Base-by-base conservation (phyloP, 2,888 invertebrate species). In the Mythimna ferrago region DNA sequence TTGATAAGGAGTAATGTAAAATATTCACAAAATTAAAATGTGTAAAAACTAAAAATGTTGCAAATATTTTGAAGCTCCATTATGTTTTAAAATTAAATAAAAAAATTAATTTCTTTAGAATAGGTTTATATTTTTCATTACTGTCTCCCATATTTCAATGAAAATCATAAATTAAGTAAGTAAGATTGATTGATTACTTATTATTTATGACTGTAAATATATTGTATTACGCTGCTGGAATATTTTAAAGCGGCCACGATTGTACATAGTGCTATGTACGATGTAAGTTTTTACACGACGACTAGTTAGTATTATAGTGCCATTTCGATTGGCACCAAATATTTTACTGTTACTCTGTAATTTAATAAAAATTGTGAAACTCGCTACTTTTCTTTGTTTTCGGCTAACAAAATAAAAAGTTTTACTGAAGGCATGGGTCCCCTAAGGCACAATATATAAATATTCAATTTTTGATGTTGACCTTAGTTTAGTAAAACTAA, bases 311-410 rank as follows among this genome's bases (percentile, higher is more conserved):
- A 82, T 91, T 91, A 81, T 82, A 91, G 93, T 94, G 95, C 95
- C 94, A 95, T 94, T 92, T 89, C 89, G 86, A 79, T 87, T 90
- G 95, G 94, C 93, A 89, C 88, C 79, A 87, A 87, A 88, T 92
- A 91, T 92, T 92, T 89, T 93, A 92, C 90, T 93, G 93, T 93
- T 94, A 94, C 93, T 94, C 92, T 91, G 89, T 93, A 92, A 85
- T 91, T 90, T 89, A 92, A 93, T 91, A 92, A 92, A 91, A 89
- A 78, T 86, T 87, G 80, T 82, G 82, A 84, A 87, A 87, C 77
- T 78, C 26, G 14, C 56, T 21, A 11, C 11, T 53, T 63, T 19
- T 26, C 6, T 56, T 56, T 56, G 3, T 51, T 32, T 51, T 53
- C 11, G 11, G 11, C 9, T 9, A 38, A 26, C 16, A 63, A 62